Evolutionary conservation across 92 coral and sea anemone species (phyloP), one percentile per base, ranked within the genome.

Genomic region (Zoanthus gigantus): DNA sequence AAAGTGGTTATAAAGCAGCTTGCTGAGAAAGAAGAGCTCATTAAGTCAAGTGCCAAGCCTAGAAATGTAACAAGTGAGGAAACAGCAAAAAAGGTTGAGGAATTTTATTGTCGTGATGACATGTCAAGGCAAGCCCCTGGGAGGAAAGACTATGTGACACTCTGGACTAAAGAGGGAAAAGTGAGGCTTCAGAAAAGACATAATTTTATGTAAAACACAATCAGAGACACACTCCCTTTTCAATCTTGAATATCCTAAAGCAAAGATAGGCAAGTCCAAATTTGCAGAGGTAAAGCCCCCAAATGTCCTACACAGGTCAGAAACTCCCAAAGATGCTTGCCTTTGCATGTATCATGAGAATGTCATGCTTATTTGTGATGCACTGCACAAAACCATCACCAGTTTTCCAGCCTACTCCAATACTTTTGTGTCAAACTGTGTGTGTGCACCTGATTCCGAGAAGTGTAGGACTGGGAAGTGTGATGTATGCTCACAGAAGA

Each of bases 121-220:
- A 90, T 90, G 37, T 84, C 86, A 58, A 77, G 92, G 81, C 89
- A 89, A 84, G 82, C 82, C 85, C 92, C 86, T 71, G 89, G 89
- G 71, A 85, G 71, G 80, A 90, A 85, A 61, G 89, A 90, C 86
- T 77, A 71, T 84, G 68, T 85, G 46, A 85, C 89, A 37, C 56
- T 90, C 72, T 90, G 92, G 89, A 87, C 32, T 65, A 72, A 86
- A 50, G 84, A 48, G 67, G 90, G 93, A 16, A 90, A 86, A 86
- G 60, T 46, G 57, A 79, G 86, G 82, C 93, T 90, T 82, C 93
- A 86, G 84, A 90, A 90, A 90, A 79, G 88, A 79, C 90, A 90
- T 23, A 23, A 23, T 23, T 23, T 23, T 47, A 47, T 47, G 52
- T 47, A 47, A 4, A 4, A 47, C 8, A 47, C 92, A 53, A 86